Conservation (phyloP, 2,113 vertebrate species). For the Dromiciops gliroides region DNA sequence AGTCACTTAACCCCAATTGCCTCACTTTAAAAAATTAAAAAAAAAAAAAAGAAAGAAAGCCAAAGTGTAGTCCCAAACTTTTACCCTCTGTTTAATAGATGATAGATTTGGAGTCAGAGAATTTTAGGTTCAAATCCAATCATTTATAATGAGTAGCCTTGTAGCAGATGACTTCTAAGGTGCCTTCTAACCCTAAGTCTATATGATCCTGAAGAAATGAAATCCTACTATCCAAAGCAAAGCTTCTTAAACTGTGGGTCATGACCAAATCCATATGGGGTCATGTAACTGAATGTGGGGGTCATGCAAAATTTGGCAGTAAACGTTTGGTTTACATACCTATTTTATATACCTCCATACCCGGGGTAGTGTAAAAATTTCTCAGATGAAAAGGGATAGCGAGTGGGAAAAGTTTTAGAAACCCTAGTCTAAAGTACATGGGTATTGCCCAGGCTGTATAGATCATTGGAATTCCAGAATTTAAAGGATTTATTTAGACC, state of each 20-base stretch:
- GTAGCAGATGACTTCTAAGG: background rate
- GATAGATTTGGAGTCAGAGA: background rate
- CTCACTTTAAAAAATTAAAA: too few relatives aligned
- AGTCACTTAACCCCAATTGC: too few relatives aligned
- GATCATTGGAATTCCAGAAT: background rate
- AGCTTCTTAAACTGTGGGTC: too few relatives aligned
- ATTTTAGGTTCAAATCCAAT: background rate
- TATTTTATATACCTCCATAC: too few relatives aligned
- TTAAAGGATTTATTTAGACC: background rate
- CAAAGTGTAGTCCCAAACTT: slow-evolving; percentile 8
- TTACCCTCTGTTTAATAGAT: background rate
- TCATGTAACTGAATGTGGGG: too few relatives aligned
- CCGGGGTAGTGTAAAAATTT: too few relatives aligned
- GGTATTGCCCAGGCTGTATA: background rate
- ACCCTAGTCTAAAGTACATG: background rate
- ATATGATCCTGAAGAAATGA: background rate
- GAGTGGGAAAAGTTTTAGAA: too few relatives aligned
- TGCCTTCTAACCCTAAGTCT: background rate
- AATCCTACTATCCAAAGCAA: slow-evolving; percentile 7
- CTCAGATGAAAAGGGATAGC: too few relatives aligned
- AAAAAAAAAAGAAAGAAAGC: too few relatives aligned
- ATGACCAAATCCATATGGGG: too few relatives aligned
- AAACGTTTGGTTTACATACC: too few relatives aligned
- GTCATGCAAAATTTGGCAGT: too few relatives aligned
- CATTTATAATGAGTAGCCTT: background rate